Evolutionary conservation across 2,797 vertebrate genomes (phyloP).

Genomic region (Fistularia commersonii): DNA sequence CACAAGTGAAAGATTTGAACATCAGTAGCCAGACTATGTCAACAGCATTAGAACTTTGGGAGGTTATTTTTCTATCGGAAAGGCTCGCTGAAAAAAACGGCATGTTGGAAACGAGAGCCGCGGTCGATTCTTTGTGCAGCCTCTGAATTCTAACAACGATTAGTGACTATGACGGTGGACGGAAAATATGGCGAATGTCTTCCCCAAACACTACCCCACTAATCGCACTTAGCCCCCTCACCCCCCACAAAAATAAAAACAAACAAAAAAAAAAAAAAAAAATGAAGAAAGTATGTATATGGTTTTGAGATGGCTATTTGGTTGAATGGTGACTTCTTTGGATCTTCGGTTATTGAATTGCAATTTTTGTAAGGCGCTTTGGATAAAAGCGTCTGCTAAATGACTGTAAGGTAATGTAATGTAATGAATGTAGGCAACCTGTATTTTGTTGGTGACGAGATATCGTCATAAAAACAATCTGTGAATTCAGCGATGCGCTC

Average conservation of each 20-base stretch:
- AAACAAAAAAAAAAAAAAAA: no score
- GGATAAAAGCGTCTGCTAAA: no score
- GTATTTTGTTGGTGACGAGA: constrained; percentile 68
- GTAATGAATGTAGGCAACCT: constrained; percentile 56
- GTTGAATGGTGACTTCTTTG: no score
- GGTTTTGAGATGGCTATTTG: no score
- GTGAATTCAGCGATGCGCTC: constrained; percentile 34
- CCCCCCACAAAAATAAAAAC: no score
- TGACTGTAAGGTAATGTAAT: no score
- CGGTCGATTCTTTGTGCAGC: constrained; percentile 34
- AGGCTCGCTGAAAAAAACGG: constrained; percentile 13
- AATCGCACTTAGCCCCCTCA: no score
- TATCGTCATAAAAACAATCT: constrained; percentile 48
- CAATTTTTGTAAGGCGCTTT: no score
- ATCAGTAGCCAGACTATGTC: constrained; percentile 23
- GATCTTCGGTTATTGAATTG: no score
- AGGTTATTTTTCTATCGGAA: constrained; percentile 23
- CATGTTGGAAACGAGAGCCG: constrained; percentile 21
- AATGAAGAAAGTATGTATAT: no score
- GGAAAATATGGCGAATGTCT: constrained; percentile 50
- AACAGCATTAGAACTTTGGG: constrained; percentile 16
- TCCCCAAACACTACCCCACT: no score
- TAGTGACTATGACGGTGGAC: constrained; percentile 44
- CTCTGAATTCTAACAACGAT: constrained; percentile 54
- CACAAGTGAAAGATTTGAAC: constrained; percentile 39